phyloP scores from a whole-genome alignment of 92 coral and sea anemone genomes.

The Porites cylindrica region DNA sequence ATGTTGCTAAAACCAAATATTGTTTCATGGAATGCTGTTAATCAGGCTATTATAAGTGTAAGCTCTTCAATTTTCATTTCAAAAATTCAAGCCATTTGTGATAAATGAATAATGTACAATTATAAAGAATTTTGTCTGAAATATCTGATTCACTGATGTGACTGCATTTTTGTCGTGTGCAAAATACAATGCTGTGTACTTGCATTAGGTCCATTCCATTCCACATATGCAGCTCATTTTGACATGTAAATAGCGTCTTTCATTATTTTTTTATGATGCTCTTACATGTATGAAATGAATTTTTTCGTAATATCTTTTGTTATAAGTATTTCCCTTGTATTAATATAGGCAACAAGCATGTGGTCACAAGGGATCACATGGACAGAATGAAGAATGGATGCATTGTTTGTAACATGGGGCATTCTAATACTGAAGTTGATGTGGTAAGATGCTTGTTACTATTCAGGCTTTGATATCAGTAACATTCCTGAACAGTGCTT shows the following conservation, averaged over 20 bases:
- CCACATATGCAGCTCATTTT: no score
- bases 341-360: conserved; percentile 91
- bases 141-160: no score
- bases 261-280: neutral
- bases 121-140: no score
- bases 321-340: neutral
- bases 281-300: neutral
- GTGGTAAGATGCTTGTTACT: conserved; percentile 73
- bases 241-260: no score
- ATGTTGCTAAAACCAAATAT: neutral
- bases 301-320: neutral
- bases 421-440: conserved; percentile 99
- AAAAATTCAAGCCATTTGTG: no score
- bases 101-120: no score
- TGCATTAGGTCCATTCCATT: no score
- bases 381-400: conserved; percentile 99
- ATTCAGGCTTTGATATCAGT: neutral
- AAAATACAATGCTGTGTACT: no score
- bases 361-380: conserved; percentile 95
- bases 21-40: no score
- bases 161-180: no score
- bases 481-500: neutral
- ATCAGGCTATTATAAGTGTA: no score
- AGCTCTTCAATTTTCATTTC: no score
- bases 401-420: conserved; percentile 99